Base-by-base conservation (phyloP, 2,797 vertebrate species). In the Steatocranus sp. region DNA sequence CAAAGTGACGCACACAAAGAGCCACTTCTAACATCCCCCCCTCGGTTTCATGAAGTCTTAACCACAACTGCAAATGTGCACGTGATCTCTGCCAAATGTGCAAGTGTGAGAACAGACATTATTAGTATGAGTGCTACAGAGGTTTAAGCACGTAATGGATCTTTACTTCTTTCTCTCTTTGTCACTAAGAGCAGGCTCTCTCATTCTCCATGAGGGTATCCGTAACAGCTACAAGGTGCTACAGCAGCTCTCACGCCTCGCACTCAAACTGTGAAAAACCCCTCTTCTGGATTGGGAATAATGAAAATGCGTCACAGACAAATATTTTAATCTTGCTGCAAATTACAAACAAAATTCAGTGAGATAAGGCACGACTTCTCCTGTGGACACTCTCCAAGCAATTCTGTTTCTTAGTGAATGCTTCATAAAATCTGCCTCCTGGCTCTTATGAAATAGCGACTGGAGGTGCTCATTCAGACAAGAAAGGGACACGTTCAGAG, bases 111-210 rank as follows among this genome's bases (percentile, higher is more conserved):
- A 73, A 73, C 25, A 70, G 41, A 27, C 25, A 48, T n/a, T 32
- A 27, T 30, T 73, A 73, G 68, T 0, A n/a, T 73, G 25, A 48
- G 25, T 2, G 7, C 63, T 25, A 0, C 38, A 68, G 20, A 43
- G 8, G 63, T 68, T 25, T 9, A 27, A 70, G 25, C 10, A 12
- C 4, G 7, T 48, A 8, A 30, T 70, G 4, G 18, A 70, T 10
- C 41, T 46, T 46, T 70, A 46, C 38, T 70, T 68, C 36, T 41
- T 7, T 38, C 4, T 70, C 38, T 5, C 38, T 70, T 27, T 5
- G 0, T 18, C 41, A 8, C 66, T 46, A 70, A 46, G 15, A 3
- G 9, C 66, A 70, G 15, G 15, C 66, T 46, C 23, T 46, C 23
- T 70, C 23, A 46, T 27, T 70, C 41, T 46, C 23, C 23, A 46